These are phyloP conservation scores for Cottoperca gobio DNA, from an alignment of 2,797 vertebrate genomes.

Conservation along the genomic window DNA sequence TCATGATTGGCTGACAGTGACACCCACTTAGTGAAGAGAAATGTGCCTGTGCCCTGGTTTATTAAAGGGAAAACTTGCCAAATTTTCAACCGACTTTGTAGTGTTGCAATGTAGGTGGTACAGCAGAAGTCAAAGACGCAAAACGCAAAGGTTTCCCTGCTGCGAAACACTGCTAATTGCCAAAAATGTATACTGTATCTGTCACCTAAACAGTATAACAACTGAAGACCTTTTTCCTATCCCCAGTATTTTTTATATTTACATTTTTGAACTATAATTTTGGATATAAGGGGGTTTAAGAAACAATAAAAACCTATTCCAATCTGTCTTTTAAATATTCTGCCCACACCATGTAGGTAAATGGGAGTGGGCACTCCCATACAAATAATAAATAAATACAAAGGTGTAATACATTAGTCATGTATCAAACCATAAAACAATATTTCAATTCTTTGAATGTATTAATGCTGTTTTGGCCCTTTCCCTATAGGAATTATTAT, in stretches of 20 bases:
- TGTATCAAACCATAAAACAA: neutral
- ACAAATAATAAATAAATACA: neutral
- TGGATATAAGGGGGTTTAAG: neutral
- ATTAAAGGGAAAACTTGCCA: neutral
- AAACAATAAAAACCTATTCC: neutral
- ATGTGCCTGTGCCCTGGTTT: neutral
- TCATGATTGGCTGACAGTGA: slow-evolving; percentile 24
- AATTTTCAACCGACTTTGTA: too few relatives aligned
- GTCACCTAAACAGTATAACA: neutral
- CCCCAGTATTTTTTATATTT: too few relatives aligned
- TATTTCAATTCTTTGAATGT: slow-evolving; percentile 16
- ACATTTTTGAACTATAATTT: too few relatives aligned
- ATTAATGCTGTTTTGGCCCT: slow-evolving; percentile 9
- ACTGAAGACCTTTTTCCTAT: neutral
- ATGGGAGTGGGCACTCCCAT: neutral
- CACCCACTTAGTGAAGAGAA: neutral
- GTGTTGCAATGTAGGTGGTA: too few relatives aligned
- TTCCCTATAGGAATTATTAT: slow-evolving; percentile 12
- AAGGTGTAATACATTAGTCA: slow-evolving; percentile 1
- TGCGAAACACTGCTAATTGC: neutral
- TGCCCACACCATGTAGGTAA: neutral
- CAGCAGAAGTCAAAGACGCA: too few relatives aligned
- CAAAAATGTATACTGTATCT: neutral
- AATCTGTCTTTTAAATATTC: neutral
- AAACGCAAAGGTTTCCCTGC: too few relatives aligned